Percentiles rank a stretch among this genome's conserved stretches.
Evolutionary conservation across 1,140 invertebrate genomes (phyloP).

Genomic region (Bombus soroeensis): DNA sequence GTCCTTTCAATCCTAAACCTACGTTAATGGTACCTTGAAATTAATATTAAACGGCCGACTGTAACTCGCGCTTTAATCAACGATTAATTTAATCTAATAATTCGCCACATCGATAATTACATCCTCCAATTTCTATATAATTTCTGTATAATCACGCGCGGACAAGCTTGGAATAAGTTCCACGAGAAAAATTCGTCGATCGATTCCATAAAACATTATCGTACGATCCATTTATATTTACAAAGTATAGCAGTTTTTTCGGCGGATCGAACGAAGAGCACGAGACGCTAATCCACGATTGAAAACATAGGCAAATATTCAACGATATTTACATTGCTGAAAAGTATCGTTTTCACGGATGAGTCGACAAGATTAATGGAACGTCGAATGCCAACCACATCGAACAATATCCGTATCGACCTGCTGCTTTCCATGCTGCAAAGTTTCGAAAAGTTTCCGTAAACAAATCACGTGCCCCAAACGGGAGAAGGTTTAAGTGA

Average conservation of each 20-base stretch:
- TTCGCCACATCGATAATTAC: conserved; percentile 37
- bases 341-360: not conserved
- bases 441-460: not conserved
- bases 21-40: conserved; percentile 42
- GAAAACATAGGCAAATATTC: not conserved
- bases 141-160: conserved; percentile 20
- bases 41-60: conserved; percentile 39
- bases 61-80: conserved; percentile 47
- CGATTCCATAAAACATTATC: not conserved
- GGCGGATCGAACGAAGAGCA: too few relatives aligned
- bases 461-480: not conserved
- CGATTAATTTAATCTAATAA: conserved; percentile 56
- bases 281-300: not conserved
- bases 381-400: not conserved
- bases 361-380: not conserved
- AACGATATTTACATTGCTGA: not conserved
- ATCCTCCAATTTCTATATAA: conserved; percentile 35
- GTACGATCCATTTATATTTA: not conserved
- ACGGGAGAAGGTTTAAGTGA: not conserved
- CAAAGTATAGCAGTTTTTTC: not conserved
- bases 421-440: not conserved
- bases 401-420: not conserved
- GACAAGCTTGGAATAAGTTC: not conserved
- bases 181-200: not conserved
- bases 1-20: conserved; percentile 49